Percentiles rank a stretch among this genome's conserved stretches.
phyloP scores from a whole-genome alignment of 2,113 vertebrate genomes.

The Dermatemys mawii region DNA sequence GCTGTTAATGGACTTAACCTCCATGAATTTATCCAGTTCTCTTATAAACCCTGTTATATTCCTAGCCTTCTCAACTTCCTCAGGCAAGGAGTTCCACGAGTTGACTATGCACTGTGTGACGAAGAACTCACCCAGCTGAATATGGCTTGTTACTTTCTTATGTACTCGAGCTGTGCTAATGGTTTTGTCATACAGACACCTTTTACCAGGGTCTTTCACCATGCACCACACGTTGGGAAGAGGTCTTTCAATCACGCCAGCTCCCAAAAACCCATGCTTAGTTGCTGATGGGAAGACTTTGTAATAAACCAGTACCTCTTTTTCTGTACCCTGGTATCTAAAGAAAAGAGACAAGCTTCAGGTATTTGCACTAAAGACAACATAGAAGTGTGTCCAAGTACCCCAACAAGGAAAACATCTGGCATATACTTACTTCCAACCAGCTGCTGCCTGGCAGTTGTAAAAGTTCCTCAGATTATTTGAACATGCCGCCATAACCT shows the following conservation, averaged over 20 bases:
- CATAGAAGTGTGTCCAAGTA: neutral
- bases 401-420: neutral
- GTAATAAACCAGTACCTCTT: conserved; percentile 88
- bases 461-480: conserved; percentile 88
- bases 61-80: too few species aligned
- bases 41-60: too few species aligned
- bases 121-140: conserved; percentile 94
- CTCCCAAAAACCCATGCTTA: conserved; percentile 90
- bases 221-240: conserved; percentile 84
- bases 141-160: conserved; percentile 86
- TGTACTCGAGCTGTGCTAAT: conserved; percentile 87
- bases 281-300: conserved; percentile 86
- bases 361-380: neutral
- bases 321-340: conserved; percentile 90
- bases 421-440: conserved; percentile 88
- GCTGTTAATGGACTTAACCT: too few species aligned
- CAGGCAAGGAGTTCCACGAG: too few species aligned
- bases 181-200: conserved; percentile 87
- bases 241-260: conserved; percentile 85
- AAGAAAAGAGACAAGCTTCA: neutral
- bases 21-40: too few species aligned
- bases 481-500: conserved; percentile 91
- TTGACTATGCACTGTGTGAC: too few species aligned
- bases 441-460: conserved; percentile 79
- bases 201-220: conserved; percentile 87